Evolutionary conservation across 92 coral and sea anemone genomes (phyloP).

Genomic region (Phenganax stokvisi): DNA sequence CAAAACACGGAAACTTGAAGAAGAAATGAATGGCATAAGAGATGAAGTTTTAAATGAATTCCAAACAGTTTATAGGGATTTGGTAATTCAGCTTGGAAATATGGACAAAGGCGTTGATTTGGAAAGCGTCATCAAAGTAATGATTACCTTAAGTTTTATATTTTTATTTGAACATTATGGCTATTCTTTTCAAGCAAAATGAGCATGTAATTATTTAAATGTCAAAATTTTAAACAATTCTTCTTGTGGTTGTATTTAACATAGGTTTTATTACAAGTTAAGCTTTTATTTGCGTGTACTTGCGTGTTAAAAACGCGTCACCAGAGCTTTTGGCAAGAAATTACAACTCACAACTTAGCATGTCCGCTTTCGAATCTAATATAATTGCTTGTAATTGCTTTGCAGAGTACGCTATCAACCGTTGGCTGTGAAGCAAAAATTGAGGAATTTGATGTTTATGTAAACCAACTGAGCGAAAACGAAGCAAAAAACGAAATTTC

Average conservation of each 20-base stretch:
- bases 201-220: too few species aligned
- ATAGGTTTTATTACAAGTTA: too few species aligned
- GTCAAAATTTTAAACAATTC: too few species aligned
- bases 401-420: neutral
- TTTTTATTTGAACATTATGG: neutral
- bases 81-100: slow-evolving; percentile 18
- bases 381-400: too few species aligned
- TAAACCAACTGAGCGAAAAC: neutral
- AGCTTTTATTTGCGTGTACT: too few species aligned
- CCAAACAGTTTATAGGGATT: neutral
- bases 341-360: too few species aligned
- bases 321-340: too few species aligned
- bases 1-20: neutral
- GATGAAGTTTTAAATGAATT: neutral
- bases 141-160: neutral
- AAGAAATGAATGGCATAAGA: slow-evolving; percentile 7
- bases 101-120: slow-evolving; percentile 19
- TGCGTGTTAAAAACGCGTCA: too few species aligned
- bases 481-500: neutral
- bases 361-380: too few species aligned
- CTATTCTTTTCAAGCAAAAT: too few species aligned
- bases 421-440: slow-evolving; percentile 10
- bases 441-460: slow-evolving; percentile 8
- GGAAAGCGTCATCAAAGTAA: neutral
- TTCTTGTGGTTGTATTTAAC: too few species aligned